These are phyloP conservation scores for Plecturocebus donacophilus DNA, from an alignment of 2,113 vertebrate genomes.

Conservation along the genomic window DNA sequence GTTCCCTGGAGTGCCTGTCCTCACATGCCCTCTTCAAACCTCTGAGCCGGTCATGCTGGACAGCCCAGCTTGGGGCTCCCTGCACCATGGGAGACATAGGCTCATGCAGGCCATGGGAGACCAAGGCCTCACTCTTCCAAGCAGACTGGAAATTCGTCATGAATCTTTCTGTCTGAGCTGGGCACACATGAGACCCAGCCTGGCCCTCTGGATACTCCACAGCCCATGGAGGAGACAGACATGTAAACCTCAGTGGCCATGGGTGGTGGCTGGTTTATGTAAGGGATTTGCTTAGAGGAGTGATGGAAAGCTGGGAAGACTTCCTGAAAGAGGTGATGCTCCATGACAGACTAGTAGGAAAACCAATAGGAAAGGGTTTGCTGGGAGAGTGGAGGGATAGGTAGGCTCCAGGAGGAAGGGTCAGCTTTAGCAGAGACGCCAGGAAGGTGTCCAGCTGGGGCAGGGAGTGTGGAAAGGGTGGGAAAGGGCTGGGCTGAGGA, in stretches of 20 bases:
- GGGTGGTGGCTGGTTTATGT: neutral
- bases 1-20: too few relatives aligned
- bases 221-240: neutral
- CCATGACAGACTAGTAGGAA: neutral
- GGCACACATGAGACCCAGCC: neutral
- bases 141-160: neutral
- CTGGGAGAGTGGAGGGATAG: neutral
- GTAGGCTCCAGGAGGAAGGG: neutral
- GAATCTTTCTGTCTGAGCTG: neutral
- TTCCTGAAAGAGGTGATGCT: neutral
- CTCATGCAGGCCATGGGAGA: neutral
- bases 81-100: neutral
- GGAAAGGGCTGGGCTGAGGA: neutral
- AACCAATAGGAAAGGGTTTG: neutral
- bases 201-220: neutral
- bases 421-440: neutral
- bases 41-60: too few relatives aligned
- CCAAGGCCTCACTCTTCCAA: neutral
- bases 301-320: neutral
- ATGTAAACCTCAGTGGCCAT: fast-evolving
- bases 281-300: neutral
- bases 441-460: neutral
- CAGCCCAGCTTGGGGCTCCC: too few relatives aligned
- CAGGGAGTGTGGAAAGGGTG: too few relatives aligned
- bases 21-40: too few relatives aligned